These are phyloP conservation scores for honey bee (Apis mellifera) DNA, from an alignment of 1,140 invertebrate genomes.

Conservation along the genomic window DNA sequence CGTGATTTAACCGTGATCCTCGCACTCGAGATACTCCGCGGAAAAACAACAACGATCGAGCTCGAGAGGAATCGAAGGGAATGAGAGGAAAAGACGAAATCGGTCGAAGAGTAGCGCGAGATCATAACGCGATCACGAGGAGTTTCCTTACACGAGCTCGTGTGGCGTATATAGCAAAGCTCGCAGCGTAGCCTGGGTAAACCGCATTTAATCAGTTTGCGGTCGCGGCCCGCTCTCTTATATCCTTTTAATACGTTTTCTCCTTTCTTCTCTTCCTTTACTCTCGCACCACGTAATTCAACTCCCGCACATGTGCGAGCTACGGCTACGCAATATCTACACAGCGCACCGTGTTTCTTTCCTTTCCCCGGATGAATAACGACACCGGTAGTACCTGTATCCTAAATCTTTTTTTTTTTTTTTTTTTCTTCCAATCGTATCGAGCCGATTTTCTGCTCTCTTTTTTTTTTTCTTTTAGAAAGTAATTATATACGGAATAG, in stretches of 20 bases:
- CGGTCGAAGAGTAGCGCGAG: neutral
- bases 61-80: too few relatives aligned
- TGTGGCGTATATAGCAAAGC: conserved; percentile 44
- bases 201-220: conserved; percentile 79
- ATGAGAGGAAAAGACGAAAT: too few relatives aligned
- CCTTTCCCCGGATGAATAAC: conserved; percentile 33
- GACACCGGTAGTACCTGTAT: too few relatives aligned
- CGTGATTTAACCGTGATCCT: neutral
- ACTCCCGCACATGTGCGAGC: conserved; percentile 57
- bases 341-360: neutral
- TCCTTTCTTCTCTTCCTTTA: conserved; percentile 54
- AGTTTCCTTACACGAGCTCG: conserved; percentile 33
- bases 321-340: conserved; percentile 40
- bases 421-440: too few relatives aligned
- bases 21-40: neutral
- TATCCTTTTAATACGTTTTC: conserved; percentile 65
- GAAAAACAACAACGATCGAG: too few relatives aligned
- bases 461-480: too few relatives aligned
- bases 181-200: conserved; percentile 41
- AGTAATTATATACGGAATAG: too few relatives aligned
- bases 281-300: conserved; percentile 68
- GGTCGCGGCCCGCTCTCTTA: conserved; percentile 68
- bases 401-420: too few relatives aligned
- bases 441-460: too few relatives aligned
- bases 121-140: conserved; percentile 35